Base-by-base conservation (phyloP, 2,113 vertebrate genomes). In the Prietella phreatophila region DNA sequence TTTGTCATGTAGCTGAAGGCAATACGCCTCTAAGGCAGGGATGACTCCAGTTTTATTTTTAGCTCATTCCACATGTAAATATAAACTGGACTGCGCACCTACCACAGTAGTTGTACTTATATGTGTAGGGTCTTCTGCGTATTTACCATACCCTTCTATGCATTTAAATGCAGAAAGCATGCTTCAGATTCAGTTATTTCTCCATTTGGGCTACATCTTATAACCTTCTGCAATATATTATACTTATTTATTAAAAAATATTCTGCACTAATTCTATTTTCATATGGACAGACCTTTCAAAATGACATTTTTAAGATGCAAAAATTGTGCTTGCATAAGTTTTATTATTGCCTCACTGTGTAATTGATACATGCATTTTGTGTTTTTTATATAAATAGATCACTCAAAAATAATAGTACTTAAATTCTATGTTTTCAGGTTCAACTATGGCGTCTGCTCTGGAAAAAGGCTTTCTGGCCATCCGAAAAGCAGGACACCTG, bases 401-500 rank as follows among this genome's bases (percentile, higher is more conserved):
- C 58, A 33, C 19, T 58, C 1, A 36, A 81, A 78, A 60, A 81
- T 22, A 36, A 22, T 14, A 81, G 79, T 25, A 6, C 9, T 55
- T 36, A 36, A 33, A 25, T 71, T 15, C 0, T 0, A 0, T 87
- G 60, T 84, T 60, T 90, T 6, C 87, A 98, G 97, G 97, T 0
- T 91, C 96, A 0, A 94, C 95, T 0, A 85, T 94, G 0, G 97
- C 97, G 0, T 79, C 86, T 33, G 15, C 2, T 0, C 94, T 97
- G 22, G 91, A 2, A 47, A 97, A 96, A 92, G 96, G 97, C 39
- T 98, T 97, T 87, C 89, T 98, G 91, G 95, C 96, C 13, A 90
- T 97, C 85, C 96, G 96, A 39, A 98, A 97, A 92, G 95, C 94
- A 0, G 96, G 97, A 69, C 96, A 97, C 76, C 92, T 97, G 30